Evolutionary conservation across 2,888 invertebrate genomes (phyloP), one percentile per base, ranked within the genome.

Genomic region (Troides oblongomaculatus): DNA sequence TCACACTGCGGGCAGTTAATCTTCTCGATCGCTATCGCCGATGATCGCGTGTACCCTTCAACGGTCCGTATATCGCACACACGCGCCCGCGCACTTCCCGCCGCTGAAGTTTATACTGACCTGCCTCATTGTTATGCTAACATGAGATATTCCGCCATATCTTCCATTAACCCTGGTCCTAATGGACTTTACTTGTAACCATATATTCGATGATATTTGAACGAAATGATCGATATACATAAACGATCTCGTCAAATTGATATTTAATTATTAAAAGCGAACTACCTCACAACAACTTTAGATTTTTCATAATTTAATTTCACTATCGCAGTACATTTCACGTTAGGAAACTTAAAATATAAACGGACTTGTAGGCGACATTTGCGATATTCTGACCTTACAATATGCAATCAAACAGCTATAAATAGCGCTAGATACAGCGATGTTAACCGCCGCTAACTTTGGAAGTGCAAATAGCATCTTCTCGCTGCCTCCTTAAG

Each of bases 11-110:
- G 81, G 84, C 83, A 85, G 88, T 89, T 89, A 84, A 90, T 90
- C 89, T 90, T 81, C 76, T 75, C 84, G 91, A 90, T 90, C 85
- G 84, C 84, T 88, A 91, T 90, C 90, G 76, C 79, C 72, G 81
- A 84, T 84, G 89, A 88, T 89, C 87, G 90, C 90, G 90, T 90
- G 90, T 79, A 77, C 77, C 78, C 78, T 77, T 77, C 76, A 68
- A 75, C 76, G 75, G 75, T 77, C 77, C 71, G 76, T 75, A 72
- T 70, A 75, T 75, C 74, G 78, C 77, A 76, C 78, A 76, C 76
- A 76, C 71, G 77, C 76, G 76, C 76, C 73, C 66, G 68, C 69
- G 72, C 69, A 73, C 71, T 63, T 69, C 74, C 71, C 71, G 71
- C 70, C 73, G 69, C 72, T 71, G 74, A 74, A 76, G 73, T 75